Evolutionary conservation across 1,140 invertebrate genomes (phyloP), one percentile per base, ranked within the genome.

Genomic region (Harlomillsia oculata): DNA sequence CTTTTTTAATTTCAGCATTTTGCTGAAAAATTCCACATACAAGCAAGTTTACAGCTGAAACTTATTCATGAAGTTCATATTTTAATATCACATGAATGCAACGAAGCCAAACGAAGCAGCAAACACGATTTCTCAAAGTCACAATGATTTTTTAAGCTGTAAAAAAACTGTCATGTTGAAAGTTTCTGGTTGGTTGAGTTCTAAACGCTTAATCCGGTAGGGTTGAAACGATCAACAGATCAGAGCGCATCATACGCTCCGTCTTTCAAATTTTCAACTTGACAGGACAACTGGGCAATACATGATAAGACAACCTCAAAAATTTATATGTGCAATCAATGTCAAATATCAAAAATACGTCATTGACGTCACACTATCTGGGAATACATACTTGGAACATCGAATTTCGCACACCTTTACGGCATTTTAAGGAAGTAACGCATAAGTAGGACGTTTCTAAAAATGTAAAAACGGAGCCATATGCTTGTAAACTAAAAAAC

Each of bases 81-180:
- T 30, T 30, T 26, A 21, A 45, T 8, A 16, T 26, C 26, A 13
- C 5, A 9, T 44, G 23, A 41, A 2, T 41, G 13, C 9, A 41
- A 9, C 3, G 23, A 16, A 8, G 36, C 1, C 28, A 16, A 48
- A 2, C 29, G 45, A 32, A 32, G 45, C 45, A 30, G 14, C 18
- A 25, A 48, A 48, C 29, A 20, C 23, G 45, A 48, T 48, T 48
- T 41, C 14, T 46, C 26, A 46, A 16, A 30, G 29, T 48, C 28
- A 48, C 34, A 18, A 32, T 28, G 34, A 48, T 28, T 34, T 48
- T 32, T 34, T 34, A n/a, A 34, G 9, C 29, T 48, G 16, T 32
- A 48, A 48, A 40, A 40, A 36, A n/a, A 25, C 36, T 20, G 49
- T 51, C 49, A 51, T 51, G 49, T 51, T 51, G 34, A 25, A 30